Percentiles rank a stretch among this genome's conserved stretches.
These are phyloP conservation scores for Sesia apiformis DNA, from an alignment of 2,888 invertebrate species.

Conservation along the genomic window DNA sequence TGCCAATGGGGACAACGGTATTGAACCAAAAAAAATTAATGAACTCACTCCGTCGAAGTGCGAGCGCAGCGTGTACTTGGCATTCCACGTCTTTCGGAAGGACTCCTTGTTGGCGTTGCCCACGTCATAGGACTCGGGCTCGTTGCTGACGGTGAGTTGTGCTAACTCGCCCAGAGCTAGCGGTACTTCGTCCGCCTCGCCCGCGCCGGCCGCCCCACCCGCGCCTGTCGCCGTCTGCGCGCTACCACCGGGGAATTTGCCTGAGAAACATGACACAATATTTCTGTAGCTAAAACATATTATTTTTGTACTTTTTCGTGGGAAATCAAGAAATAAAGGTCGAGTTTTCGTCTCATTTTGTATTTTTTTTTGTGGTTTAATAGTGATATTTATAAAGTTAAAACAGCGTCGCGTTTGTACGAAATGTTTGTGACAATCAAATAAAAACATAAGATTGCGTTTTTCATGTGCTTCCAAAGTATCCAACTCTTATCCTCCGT, in stretches of 20 bases:
- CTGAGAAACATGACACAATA: constrained; percentile 10
- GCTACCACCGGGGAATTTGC: constrained; percentile 39
- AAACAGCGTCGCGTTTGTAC: too few species aligned
- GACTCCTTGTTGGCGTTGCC: constrained; percentile 86
- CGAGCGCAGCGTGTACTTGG: constrained; percentile 95
- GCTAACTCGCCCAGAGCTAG: constrained; percentile 95
- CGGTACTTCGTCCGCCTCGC: constrained; percentile 82
- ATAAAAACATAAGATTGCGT: too few species aligned
- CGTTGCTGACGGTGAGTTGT: constrained; percentile 97
- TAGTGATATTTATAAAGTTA: too few species aligned
- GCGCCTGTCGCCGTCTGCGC: constrained; percentile 31
- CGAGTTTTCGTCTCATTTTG: too few species aligned
- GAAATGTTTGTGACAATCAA: too few species aligned
- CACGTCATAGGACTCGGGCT: constrained; percentile 93
- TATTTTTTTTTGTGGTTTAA: too few species aligned
- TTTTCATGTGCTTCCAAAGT: too few species aligned
- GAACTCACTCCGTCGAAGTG: constrained; percentile 88
- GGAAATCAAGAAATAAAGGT: too few species aligned
- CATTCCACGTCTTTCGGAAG: constrained; percentile 96
- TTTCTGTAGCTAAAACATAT: too few species aligned
- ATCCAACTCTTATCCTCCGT: too few species aligned
- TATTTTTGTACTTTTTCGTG: too few species aligned
- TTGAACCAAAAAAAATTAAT: background rate
- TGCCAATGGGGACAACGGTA: constrained; percentile 26
- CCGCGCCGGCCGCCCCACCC: constrained; percentile 67